These are phyloP conservation scores for Bombus waltoni DNA, from an alignment of 1,140 invertebrate genomes.

Conservation along the genomic window DNA sequence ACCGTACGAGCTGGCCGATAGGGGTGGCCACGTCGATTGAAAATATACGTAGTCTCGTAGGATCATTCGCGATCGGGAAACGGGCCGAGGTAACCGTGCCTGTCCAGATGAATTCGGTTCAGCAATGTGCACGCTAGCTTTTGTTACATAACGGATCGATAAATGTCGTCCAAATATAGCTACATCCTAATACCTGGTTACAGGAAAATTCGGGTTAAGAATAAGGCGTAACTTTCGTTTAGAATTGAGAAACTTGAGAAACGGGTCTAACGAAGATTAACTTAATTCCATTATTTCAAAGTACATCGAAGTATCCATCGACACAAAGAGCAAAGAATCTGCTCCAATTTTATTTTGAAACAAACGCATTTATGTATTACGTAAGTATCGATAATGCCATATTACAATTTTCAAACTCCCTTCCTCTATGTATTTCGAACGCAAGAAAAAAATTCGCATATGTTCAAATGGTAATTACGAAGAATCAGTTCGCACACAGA, in stretches of 20 bases:
- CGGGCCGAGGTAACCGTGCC: too few species aligned
- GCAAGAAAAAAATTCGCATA: background rate
- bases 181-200: background rate
- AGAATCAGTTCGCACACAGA: background rate
- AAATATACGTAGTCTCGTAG: background rate
- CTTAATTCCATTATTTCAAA: too few species aligned
- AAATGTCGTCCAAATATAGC: slow-evolving; percentile 9
- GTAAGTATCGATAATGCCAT: background rate
- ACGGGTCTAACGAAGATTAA: background rate
- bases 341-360: background rate
- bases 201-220: background rate
- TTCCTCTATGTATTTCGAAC: background rate
- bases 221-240: background rate
- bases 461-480: background rate
- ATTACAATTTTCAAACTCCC: background rate
- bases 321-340: too few species aligned
- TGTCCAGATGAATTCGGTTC: background rate
- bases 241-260: background rate
- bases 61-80: background rate
- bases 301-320: too few species aligned
- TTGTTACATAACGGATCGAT: slow-evolving; percentile 26
- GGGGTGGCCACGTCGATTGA: slow-evolving; percentile 11
- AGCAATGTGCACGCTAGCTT: background rate
- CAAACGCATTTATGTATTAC: background rate
- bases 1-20: slow-evolving; percentile 26